Conservation (phyloP, 64 coral and sea anemone genomes). For the Porites lutea region DNA sequence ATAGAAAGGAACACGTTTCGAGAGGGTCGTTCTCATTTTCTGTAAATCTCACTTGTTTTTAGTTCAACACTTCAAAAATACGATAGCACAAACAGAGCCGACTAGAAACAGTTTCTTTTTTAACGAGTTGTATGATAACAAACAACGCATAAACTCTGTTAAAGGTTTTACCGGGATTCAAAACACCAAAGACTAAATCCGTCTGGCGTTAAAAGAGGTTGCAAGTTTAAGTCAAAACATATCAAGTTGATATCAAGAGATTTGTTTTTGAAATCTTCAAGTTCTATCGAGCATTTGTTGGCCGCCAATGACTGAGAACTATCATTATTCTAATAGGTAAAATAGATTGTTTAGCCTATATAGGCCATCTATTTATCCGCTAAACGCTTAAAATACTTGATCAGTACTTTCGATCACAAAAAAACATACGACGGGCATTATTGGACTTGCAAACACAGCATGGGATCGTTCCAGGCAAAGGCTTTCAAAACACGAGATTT, state of each 20-base stretch:
- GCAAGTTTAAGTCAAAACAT: background rate
- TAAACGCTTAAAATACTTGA: slow-evolving; percentile 8
- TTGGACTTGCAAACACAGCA: slow-evolving; percentile 13
- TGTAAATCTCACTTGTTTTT: too few species aligned
- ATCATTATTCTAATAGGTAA: background rate
- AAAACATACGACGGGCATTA: background rate
- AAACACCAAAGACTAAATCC: too few species aligned
- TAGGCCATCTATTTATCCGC: slow-evolving; percentile 5
- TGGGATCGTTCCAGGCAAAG: background rate
- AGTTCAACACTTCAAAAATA: too few species aligned
- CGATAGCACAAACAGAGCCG: too few species aligned
- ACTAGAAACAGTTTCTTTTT: too few species aligned
- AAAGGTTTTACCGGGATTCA: too few species aligned
- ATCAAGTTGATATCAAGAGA: background rate
- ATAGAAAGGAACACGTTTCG: too few species aligned
- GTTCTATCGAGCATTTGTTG: background rate
- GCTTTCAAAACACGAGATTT: slow-evolving; percentile 7
- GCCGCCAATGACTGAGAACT: background rate
- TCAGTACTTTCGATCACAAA: slow-evolving; percentile 3
- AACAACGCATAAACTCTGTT: too few species aligned
- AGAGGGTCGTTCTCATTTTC: too few species aligned
- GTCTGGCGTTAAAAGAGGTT: background rate
- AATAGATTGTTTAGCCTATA: background rate
- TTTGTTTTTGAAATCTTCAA: background rate
- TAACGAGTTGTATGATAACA: too few species aligned